Evolutionary conservation across 1,140 invertebrate species (phyloP).

Genomic region (Cotesia typhae): DNA sequence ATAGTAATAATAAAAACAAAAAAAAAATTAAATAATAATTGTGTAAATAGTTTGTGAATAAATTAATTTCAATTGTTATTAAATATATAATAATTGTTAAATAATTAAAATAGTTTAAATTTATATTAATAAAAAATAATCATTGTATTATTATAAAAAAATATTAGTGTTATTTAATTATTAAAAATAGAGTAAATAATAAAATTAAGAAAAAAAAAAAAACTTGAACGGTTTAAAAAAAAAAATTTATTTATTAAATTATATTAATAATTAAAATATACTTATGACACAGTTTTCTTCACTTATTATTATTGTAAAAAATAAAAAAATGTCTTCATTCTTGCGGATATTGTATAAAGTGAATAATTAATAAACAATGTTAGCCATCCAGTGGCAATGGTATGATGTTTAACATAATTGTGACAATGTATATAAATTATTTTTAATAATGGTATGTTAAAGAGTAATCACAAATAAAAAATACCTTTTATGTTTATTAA

Average conservation of each 20-base stretch:
- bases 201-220: too few relatives aligned
- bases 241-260: too few relatives aligned
- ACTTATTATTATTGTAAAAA: not conserved
- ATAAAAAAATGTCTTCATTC: not conserved
- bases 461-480: too few relatives aligned
- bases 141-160: conserved; percentile 22
- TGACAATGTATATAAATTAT: conserved; percentile 11
- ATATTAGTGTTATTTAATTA: not conserved
- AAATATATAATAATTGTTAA: too few relatives aligned
- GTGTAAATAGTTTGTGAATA: not conserved
- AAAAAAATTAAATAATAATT: not conserved
- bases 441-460: not conserved
- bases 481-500: conserved; percentile 5
- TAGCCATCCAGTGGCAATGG: not conserved
- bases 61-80: too few relatives aligned
- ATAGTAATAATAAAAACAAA: not conserved
- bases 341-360: not conserved
- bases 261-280: too few relatives aligned
- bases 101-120: conserved; percentile 7
- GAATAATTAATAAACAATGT: not conserved
- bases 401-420: conserved; percentile 20
- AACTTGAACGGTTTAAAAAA: too few relatives aligned
- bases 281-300: too few relatives aligned
- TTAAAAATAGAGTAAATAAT: too few relatives aligned
- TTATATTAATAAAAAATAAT: conserved; percentile 2